Conservation (phyloP, 2,113 vertebrate species). For the Triplophysa rosa region DNA sequence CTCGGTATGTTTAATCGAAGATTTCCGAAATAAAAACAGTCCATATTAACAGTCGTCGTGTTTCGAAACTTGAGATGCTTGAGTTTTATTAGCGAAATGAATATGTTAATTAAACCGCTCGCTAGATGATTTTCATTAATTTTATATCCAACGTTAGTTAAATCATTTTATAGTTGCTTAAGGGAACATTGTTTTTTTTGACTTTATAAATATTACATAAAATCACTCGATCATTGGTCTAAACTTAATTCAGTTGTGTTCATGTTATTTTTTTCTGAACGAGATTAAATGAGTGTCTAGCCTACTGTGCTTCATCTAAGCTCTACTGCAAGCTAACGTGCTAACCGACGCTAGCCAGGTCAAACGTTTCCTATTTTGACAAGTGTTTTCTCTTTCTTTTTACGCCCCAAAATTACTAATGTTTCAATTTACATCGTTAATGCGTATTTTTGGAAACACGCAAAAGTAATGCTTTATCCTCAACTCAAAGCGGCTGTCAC, state of each 20-base stretch:
- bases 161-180: not conserved
- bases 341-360: constrained; percentile 11
- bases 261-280: not conserved
- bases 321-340: constrained; percentile 8
- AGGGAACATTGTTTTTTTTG: not conserved
- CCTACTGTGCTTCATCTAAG: not conserved
- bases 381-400: not conserved
- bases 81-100: not conserved
- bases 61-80: not conserved
- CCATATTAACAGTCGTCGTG: not conserved
- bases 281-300: constrained; percentile 19
- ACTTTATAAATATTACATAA: not conserved
- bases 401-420: too few relatives aligned
- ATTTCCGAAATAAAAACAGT: too few relatives aligned
- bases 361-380: not conserved
- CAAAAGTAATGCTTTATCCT: not conserved
- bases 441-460: not conserved
- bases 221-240: not conserved
- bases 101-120: not conserved
- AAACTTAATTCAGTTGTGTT: not conserved
- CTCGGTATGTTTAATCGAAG: not conserved
- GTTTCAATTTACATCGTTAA: not conserved
- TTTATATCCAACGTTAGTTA: not conserved
- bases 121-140: not conserved
- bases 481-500: constrained; percentile 24